Evolutionary conservation across 1,140 invertebrate genomes (phyloP), one percentile per base, ranked within the genome.

Genomic region (Ylistrum balloti): DNA sequence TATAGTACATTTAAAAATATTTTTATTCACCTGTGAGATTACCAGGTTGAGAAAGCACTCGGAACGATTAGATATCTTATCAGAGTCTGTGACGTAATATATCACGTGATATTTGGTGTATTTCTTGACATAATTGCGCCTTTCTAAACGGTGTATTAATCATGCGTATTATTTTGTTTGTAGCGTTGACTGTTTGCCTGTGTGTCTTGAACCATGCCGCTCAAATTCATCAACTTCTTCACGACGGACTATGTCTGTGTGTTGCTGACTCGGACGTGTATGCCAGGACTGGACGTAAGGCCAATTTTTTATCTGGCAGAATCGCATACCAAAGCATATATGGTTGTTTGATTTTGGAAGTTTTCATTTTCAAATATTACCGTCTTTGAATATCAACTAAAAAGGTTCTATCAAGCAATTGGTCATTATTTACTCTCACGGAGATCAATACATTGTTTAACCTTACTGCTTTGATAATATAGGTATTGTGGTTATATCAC

Each of bases 281-380:
- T 17, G 56, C 56, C 9, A n/a, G 56, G n/a, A 74, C 56, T 28
- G 56, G 56, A 74, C 56, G 56, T 74, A 74, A 74, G 56, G 56
- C 17, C n/a, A 28, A 5, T 28, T 74, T n/a, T 1, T 28, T 74
- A 17, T 74, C 56, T 74, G 22, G 10, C 7, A 13, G 10, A 15
- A 45, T 45, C 9, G 10, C 9, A 45, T 45, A 45, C 41, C 17
- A 45, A 45, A 45, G n/a, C 35, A 38, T 38, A 38, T 7, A 38
- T 38, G 35, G 5, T n/a, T n/a, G n/a, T n/a, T n/a, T n/a, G n/a
- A n/a, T n/a, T n/a, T n/a, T n/a, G n/a, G n/a, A n/a, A n/a, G n/a
- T n/a, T n/a, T n/a, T n/a, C n/a, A n/a, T n/a, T n/a, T n/a, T n/a
- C n/a, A n/a, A n/a, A n/a, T n/a, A n/a, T n/a, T n/a, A n/a, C n/a